Evolutionary conservation across 2,888 invertebrate species (phyloP).

Genomic region (Bembecia ichneumoniformis): DNA sequence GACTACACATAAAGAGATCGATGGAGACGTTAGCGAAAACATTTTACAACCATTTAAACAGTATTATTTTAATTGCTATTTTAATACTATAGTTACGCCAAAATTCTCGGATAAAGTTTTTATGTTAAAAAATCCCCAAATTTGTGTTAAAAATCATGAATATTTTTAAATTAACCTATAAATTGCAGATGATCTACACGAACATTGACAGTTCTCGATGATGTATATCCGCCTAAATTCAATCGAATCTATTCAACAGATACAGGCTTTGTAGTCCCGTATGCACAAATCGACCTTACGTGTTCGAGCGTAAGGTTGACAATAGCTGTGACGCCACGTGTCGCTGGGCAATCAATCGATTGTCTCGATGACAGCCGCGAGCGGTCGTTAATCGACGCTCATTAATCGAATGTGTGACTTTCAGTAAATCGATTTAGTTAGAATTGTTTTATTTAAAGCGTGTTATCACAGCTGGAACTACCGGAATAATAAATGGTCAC

Average conservation of each 20-base stretch:
- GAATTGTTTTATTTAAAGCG: background rate
- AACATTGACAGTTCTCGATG: constrained; percentile 22
- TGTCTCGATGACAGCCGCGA: constrained; percentile 47
- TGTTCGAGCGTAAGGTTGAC: background rate
- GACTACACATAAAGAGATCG: no score
- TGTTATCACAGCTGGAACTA: background rate
- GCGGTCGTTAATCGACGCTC: constrained; percentile 48
- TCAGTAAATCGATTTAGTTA: constrained; percentile 30
- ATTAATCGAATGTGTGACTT: constrained; percentile 37
- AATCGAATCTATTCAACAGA: constrained; percentile 54
- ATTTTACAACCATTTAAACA: no score
- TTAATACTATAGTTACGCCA: no score
- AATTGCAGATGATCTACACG: constrained; percentile 1
- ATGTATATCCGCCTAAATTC: constrained; percentile 48
- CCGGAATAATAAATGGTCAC: no score
- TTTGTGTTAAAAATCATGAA: no score
- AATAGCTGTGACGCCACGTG: background rate
- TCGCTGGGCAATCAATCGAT: constrained; percentile 38
- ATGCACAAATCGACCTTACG: background rate
- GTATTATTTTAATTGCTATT: no score
- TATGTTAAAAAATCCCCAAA: no score
- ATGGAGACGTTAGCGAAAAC: no score
- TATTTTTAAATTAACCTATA: no score
- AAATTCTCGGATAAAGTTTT: no score
- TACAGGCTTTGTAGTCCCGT: constrained; percentile 12